Evolutionary conservation across 2,888 invertebrate species (phyloP).

Genomic region (Hypomecis atomaria): DNA sequence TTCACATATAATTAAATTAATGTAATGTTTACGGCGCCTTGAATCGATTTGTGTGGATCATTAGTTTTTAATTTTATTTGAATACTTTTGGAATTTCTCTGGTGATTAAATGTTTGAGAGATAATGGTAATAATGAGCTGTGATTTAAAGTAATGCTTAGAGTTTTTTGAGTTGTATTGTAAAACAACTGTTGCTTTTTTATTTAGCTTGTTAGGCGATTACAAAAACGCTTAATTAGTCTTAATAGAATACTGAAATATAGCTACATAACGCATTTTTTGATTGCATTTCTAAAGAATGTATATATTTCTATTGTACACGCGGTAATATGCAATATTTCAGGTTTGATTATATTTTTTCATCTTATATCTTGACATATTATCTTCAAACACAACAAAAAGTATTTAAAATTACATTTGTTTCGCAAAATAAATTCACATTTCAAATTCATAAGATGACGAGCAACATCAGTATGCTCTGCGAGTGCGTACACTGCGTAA

Average conservation of each 20-base stretch:
- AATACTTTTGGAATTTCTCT: constrained; percentile 1
- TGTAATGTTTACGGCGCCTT: constrained; percentile 15
- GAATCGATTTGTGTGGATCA: constrained; percentile 1
- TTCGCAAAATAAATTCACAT: too few species aligned
- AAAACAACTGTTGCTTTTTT: neutral
- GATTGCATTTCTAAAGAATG: too few species aligned
- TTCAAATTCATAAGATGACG: too few species aligned
- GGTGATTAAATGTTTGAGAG: constrained; percentile 11
- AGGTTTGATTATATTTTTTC: too few species aligned
- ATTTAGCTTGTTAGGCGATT: neutral
- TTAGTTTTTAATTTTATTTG: constrained; percentile 14
- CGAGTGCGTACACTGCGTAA: neutral
- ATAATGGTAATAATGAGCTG: neutral
- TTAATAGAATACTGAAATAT: too few species aligned
- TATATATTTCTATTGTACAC: too few species aligned
- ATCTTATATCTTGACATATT: too few species aligned
- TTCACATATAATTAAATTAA: constrained; percentile 13
- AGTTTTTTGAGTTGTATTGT: neutral
- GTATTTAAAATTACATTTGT: too few species aligned
- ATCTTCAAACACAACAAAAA: too few species aligned
- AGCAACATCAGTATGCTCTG: neutral
- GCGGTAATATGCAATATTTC: too few species aligned
- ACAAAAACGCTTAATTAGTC: too few species aligned
- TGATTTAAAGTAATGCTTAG: neutral
- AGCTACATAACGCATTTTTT: too few species aligned